Base-by-base conservation (phyloP, 2,113 vertebrate species). In the Channa maculata region DNA sequence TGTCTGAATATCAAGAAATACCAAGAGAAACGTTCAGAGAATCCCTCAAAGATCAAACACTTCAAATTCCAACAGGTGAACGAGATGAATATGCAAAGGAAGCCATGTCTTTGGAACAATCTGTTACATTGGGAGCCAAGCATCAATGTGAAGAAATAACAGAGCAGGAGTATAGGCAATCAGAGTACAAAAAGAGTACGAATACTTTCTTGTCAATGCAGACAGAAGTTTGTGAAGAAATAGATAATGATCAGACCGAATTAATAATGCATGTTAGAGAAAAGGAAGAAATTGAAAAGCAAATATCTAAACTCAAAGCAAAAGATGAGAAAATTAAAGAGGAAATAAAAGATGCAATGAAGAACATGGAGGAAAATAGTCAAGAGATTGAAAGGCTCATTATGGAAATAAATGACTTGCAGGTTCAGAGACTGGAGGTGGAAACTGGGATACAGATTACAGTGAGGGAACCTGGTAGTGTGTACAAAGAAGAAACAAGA, bases 341-440 rank as follows among this genome's bases (percentile, higher is more conserved):
- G 9, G 48, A 89, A 83, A 79, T 88, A 12, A 75, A 24, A 13
- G 6, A 33, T 43, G 51, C 55, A 15, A 41, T 83, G 51, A 37
- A 82, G 7, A 63, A 75, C 75, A 58, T 92, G 7, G 60, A 84
- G 33, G 43, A 64, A 65, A 76, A 66, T 51, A 46, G 37, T 75
- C 43, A 75, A 77, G 62, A 77, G 14, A 79, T 86, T 11, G 59
- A 79, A 78, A 77, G 15, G 7, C n/a, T 89, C 4, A 54, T 88
- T 48, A 53, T 46, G 36, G 82, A 91, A 57, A 86, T 85, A 51
- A 71, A 82, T 71, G 43, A 83, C 45, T 51, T 79, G 8, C 63
- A 79, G 43, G 60, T 43, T 52, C 58, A 85, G 44, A 61, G 15
- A 43, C 39, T 58, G 57, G 65, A 81, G 5, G 7, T n/a, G 58